Evolutionary conservation across 2,113 vertebrate species (phyloP).

Genomic region (Pan paniscus): DNA sequence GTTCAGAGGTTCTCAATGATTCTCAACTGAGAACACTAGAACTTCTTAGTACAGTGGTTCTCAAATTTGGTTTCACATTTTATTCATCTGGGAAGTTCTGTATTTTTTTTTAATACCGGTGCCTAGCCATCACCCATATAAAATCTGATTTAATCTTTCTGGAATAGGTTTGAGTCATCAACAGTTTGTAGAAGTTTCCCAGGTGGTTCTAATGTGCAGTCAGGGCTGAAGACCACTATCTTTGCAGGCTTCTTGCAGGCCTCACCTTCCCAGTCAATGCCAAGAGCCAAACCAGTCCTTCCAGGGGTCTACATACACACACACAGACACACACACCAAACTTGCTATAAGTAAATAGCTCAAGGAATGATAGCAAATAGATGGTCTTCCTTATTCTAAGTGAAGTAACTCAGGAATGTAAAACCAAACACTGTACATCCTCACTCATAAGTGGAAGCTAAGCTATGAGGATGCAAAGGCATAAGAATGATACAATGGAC

Average conservation of each 20-base stretch:
- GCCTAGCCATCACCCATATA: background rate
- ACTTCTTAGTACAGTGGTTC: background rate
- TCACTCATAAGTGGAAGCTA: too few species aligned
- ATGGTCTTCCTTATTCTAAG: too few species aligned
- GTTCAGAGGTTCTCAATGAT: background rate
- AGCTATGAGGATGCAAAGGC: too few species aligned
- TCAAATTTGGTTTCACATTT: background rate
- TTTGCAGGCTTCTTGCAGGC: background rate
- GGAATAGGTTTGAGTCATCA: background rate
- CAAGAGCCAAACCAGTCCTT: background rate
- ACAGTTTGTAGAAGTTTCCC: background rate
- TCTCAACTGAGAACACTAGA: background rate
- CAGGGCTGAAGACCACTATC: background rate
- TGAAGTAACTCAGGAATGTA: too few species aligned
- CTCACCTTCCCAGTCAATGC: background rate
- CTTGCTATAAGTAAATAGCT: background rate
- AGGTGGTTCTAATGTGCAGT: background rate
- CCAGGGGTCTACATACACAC: background rate
- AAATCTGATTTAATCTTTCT: slow-evolving; percentile 10
- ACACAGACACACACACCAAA: background rate
- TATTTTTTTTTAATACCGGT: background rate
- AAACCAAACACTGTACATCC: too few species aligned
- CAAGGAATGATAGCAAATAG: background rate
- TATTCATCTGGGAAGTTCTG: background rate
- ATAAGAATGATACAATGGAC: too few species aligned